A percentile compares a stretch with the other conserved stretches of the same genome.
Conservation (phyloP, 2,888 invertebrate genomes). For the Agrotis clavis region DNA sequence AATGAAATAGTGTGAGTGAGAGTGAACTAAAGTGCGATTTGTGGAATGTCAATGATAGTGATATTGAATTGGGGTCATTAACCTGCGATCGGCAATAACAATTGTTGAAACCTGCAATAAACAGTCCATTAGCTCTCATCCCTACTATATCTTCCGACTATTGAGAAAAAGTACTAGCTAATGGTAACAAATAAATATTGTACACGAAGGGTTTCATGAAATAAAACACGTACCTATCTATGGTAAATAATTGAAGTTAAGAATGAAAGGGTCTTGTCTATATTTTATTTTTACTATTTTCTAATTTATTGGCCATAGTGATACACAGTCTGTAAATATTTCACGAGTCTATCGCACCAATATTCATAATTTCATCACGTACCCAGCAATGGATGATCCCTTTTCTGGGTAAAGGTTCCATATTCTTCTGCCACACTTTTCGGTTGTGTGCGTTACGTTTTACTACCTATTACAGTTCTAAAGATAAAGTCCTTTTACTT, state of each 20-base stretch:
- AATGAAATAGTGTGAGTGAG: constrained; percentile 14
- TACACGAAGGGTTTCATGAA: background rate
- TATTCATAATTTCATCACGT: too few relatives aligned
- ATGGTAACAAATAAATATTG: constrained; percentile 14
- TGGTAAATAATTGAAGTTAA: background rate
- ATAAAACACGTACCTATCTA: too few relatives aligned
- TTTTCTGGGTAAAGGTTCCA: too few relatives aligned
- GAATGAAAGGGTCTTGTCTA: background rate
- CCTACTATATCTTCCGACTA: constrained; percentile 1
- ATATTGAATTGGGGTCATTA: background rate
- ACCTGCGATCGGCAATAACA: background rate
- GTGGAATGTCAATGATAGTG: constrained; percentile 17
- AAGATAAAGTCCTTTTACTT: background rate
- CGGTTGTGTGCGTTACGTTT: too few relatives aligned
- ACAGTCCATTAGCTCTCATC: constrained; percentile 8
- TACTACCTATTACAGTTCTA: background rate
- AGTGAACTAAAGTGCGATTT: constrained; percentile 16
- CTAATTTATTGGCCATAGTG: background rate
- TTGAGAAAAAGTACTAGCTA: constrained; percentile 18
- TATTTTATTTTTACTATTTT: background rate
- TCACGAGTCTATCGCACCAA: too few relatives aligned
- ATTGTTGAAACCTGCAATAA: constrained; percentile 11
- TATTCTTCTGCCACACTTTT: too few relatives aligned
- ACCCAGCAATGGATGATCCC: too few relatives aligned
- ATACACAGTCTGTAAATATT: background rate